Base-by-base conservation (phyloP, 2,888 invertebrate genomes). In the Maniola hyperantus region DNA sequence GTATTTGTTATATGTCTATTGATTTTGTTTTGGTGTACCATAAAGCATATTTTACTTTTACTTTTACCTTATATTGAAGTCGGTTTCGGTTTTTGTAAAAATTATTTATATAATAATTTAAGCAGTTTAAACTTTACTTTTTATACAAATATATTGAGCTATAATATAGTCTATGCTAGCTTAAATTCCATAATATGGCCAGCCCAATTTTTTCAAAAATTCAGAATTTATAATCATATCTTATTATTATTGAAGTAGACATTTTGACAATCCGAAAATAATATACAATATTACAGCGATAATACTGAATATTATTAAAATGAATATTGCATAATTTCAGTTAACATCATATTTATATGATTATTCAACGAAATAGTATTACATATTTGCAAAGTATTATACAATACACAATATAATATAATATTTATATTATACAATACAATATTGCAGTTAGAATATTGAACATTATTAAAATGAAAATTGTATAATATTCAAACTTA, bases 101-200 rank as follows among this genome's bases (percentile, higher is more conserved):
- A 7, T 26, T 57, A 42, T 55, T 36, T 55, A 42, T 55, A 42
- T 42, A 39, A 62, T 53, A 53, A 62, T 62, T 53, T 53, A 62
- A 62, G 53, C 53, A 51, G 42, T 42, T 62, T 39, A 39, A 53
- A 53, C n/a, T 26, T 53, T 15, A 33, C 13, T 36, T 18, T 50
- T 60, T 50, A 62, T 53, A 62, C 53, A 62, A 53, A 62, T 53
- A 62, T 39, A 55, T 65, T 65, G 65, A 62, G 62, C 66, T 62
- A 66, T 63, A 42, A 51, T 20, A 36, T n/a, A 39, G n/a, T 53
- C 53, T 51, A 66, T 7, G 20, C 64, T 58, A 65, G 15, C 55
- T 60, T 61, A 51, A 39, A 39, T 33, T 51, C 13, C 15, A 46
- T 46, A 57, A 36, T n/a, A 60, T 33, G 46, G 33, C 60, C 62